These are phyloP conservation scores for Drosophila kuntzei DNA, from an alignment of 2,888 invertebrate genomes.

Conservation along the genomic window DNA sequence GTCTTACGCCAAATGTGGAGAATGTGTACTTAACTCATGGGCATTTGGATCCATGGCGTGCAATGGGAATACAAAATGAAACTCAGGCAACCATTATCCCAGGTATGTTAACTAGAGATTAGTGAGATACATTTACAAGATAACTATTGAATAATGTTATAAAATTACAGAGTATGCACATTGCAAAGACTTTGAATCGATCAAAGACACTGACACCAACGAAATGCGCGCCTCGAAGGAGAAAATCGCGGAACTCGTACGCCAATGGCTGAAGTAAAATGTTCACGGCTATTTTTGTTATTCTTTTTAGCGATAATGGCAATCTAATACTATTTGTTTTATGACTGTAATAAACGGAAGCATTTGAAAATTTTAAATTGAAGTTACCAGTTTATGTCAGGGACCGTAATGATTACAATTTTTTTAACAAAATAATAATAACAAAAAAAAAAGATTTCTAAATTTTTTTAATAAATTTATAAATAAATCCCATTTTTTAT, in stretches of 20 bases:
- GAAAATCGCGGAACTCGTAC: slow-evolving; percentile 79
- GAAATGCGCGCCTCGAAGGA: slow-evolving; percentile 82
- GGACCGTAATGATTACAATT: not conserved
- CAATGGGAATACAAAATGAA: slow-evolving; percentile 85
- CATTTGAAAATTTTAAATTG: not conserved
- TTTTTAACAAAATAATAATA: too few species aligned
- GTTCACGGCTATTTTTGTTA: not conserved
- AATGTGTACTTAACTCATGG: slow-evolving; percentile 87
- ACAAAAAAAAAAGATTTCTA: too few species aligned
- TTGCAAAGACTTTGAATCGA: slow-evolving; percentile 83
- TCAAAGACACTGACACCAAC: slow-evolving; percentile 68
- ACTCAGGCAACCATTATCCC: slow-evolving; percentile 79
- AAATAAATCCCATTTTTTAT: too few species aligned
- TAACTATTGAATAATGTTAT: not conserved
- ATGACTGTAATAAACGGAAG: slow-evolving; percentile 28
- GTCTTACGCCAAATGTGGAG: slow-evolving; percentile 84
- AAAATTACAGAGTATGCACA: slow-evolving; percentile 79
- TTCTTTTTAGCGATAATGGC: slow-evolving; percentile 6
- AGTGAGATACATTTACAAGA: not conserved
- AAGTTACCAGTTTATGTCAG: not conserved
- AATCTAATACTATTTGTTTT: slow-evolving; percentile 17
- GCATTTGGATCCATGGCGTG: slow-evolving; percentile 87
- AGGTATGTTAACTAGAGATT: slow-evolving; percentile 44
- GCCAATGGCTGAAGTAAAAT: slow-evolving; percentile 73
- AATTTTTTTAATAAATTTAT: too few species aligned